phyloP scores from a whole-genome alignment of 2,797 vertebrate species.

The Falco concolor region DNA sequence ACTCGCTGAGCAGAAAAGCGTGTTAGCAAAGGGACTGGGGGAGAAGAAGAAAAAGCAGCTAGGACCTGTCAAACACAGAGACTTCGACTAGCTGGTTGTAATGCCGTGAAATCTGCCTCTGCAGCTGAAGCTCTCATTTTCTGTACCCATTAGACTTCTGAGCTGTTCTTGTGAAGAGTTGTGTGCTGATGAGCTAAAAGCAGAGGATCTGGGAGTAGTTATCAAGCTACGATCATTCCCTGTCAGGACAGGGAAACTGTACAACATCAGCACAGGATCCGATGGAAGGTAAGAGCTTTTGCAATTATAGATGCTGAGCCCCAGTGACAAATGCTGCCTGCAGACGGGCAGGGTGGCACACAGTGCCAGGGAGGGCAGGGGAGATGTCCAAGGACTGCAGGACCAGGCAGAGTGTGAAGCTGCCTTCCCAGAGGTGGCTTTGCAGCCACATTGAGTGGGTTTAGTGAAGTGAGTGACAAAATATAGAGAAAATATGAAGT shows the following conservation, averaged over 20 bases:
- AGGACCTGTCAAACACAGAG: neutral
- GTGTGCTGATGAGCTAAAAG: neutral
- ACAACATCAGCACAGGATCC: neutral
- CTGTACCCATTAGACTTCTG: neutral
- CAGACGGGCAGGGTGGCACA: accelerated
- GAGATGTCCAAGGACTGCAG: neutral
- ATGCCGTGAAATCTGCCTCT: neutral
- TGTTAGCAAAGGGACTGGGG: neutral
- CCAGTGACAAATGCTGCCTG: neutral
- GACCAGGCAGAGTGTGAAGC: neutral
- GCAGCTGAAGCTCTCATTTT: accelerated
- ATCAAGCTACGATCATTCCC: neutral
- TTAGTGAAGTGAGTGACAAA: neutral
- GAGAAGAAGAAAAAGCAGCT: neutral
- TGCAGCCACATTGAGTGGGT: neutral
- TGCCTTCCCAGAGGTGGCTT: neutral
- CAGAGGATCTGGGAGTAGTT: neutral
- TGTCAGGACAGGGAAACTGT: neutral
- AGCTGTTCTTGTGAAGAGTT: neutral
- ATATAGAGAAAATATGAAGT: neutral
- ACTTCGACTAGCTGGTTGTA: neutral
- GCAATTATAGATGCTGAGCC: accelerated
- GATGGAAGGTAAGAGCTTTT: neutral
- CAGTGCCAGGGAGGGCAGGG: neutral
- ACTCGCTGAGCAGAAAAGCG: neutral